A percentile compares a stretch with the other conserved stretches of the same genome.
Evolutionary conservation across 2,113 vertebrate genomes (phyloP).

Genomic region (Leptodactylus fuscus): DNA sequence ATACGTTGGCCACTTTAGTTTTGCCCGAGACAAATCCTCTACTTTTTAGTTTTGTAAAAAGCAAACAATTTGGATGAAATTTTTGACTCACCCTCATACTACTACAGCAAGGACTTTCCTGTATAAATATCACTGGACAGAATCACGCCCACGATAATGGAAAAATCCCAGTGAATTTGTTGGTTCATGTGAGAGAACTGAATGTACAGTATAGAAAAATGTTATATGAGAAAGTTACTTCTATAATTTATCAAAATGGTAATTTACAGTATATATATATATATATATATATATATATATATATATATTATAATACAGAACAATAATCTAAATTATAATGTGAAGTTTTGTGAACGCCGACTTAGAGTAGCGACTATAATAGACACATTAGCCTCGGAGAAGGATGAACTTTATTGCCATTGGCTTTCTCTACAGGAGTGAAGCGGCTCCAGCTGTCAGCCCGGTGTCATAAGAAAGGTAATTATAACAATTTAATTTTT

Average conservation of each 20-base stretch:
- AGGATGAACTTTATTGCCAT: not conserved
- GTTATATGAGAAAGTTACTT: not conserved
- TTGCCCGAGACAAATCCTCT: too few species aligned
- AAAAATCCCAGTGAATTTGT: not conserved
- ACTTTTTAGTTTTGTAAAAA: too few species aligned
- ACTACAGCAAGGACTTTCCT: too few species aligned
- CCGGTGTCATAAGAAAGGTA: not conserved
- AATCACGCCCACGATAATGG: not conserved
- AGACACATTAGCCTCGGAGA: not conserved
- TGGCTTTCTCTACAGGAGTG: not conserved
- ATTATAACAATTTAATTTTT: slow-evolving; percentile 2
- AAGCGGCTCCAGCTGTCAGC: not conserved
- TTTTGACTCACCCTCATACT: too few species aligned
- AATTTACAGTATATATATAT: too few species aligned
- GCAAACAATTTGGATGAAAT: too few species aligned
- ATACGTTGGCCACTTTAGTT: too few species aligned
- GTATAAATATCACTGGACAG: too few species aligned
- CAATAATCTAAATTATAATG: too few species aligned
- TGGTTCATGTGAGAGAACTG: not conserved
- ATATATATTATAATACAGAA: too few species aligned
- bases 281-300: too few species aligned
- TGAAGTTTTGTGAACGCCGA: not conserved
- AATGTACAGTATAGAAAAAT: not conserved
- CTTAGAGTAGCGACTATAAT: not conserved
- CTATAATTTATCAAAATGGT: too few species aligned